Percentiles rank a stretch among this genome's conserved stretches.
Evolutionary conservation across 1,140 invertebrate genomes (phyloP).

Genomic region (Lepidurus couesii): DNA sequence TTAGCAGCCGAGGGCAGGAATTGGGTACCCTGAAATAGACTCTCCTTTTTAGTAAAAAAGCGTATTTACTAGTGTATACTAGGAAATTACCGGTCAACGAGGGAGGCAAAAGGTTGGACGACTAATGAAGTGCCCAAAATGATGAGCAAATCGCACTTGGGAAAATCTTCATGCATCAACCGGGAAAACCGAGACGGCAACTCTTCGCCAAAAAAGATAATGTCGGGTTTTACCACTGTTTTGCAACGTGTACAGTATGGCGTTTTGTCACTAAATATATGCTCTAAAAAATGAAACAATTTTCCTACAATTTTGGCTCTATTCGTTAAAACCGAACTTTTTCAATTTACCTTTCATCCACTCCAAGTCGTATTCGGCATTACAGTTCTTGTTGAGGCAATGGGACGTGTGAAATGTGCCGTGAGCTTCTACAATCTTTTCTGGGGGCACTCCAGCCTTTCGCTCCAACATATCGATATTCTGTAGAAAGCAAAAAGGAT

Average conservation of each 20-base stretch:
- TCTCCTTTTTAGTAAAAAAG: constrained; percentile 19
- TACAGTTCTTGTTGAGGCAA: constrained; percentile 63
- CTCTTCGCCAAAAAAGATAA: constrained; percentile 89
- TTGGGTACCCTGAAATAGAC: constrained; percentile 56
- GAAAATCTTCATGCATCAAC: constrained; percentile 65
- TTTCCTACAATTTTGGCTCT: background rate
- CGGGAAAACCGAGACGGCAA: constrained; percentile 69
- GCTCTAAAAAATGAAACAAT: constrained; percentile 50
- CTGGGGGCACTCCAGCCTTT: constrained; percentile 72
- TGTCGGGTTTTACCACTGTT: constrained; percentile 83
- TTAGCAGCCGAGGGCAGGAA: constrained; percentile 70
- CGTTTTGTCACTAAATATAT: constrained; percentile 64
- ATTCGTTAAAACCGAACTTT: background rate
- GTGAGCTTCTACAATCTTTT: constrained; percentile 88
- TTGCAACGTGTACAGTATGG: constrained; percentile 68
- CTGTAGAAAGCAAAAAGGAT: background rate
- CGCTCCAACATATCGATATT: constrained; percentile 84
- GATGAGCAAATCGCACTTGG: constrained; percentile 82
- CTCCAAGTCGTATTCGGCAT: constrained; percentile 63
- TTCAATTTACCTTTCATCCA: constrained; percentile 68
- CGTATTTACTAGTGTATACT: background rate
- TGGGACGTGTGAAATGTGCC: constrained; percentile 85
- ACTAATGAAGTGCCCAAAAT: constrained; percentile 91
- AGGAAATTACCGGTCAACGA: constrained; percentile 62
- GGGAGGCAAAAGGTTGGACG: constrained; percentile 91